These are phyloP conservation scores for Zaprionus taronus DNA, from an alignment of 1,140 invertebrate species.

Conservation along the genomic window DNA sequence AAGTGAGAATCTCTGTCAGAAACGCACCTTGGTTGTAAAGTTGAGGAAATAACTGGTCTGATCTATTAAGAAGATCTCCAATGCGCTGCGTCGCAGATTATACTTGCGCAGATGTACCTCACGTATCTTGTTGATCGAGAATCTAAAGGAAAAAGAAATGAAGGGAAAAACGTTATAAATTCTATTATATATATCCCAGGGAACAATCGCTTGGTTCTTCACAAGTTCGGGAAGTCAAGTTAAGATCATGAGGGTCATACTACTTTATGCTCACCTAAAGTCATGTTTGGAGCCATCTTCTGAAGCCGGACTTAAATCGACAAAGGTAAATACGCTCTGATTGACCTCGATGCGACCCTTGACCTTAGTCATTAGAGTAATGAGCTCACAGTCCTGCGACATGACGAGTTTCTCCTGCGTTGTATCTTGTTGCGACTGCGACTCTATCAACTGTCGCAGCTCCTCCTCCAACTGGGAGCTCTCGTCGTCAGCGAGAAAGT, in stretches of 20 bases:
- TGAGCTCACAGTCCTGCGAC: conserved; percentile 88
- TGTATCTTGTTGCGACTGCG: conserved; percentile 78
- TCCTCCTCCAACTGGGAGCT: conserved; percentile 79
- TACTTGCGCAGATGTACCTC: conserved; percentile 88
- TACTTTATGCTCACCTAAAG: conserved; percentile 76
- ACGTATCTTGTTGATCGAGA: conserved; percentile 86
- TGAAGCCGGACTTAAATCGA: conserved; percentile 86
- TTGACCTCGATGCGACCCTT: conserved; percentile 88
- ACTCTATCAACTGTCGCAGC: conserved; percentile 69
- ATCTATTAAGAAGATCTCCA: conserved; percentile 89
- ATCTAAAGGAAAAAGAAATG: conserved; percentile 58
- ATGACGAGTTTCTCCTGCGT: conserved; percentile 86
- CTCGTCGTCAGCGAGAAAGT: conserved; percentile 80
- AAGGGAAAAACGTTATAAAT: too few species aligned
- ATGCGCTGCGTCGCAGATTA: conserved; percentile 87
- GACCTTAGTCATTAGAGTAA: conserved; percentile 87
- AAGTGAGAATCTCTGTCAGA: neutral
- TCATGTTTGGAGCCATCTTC: conserved; percentile 86
- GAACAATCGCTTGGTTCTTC: too few species aligned
- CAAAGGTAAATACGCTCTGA: conserved; percentile 87
- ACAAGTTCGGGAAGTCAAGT: neutral
- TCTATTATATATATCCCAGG: too few species aligned
- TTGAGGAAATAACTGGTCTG: conserved; percentile 90
- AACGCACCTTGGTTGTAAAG: conserved; percentile 87
- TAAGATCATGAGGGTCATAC: neutral